Base-by-base conservation (phyloP, 2,888 invertebrate genomes). In the Cephus spinipes region DNA sequence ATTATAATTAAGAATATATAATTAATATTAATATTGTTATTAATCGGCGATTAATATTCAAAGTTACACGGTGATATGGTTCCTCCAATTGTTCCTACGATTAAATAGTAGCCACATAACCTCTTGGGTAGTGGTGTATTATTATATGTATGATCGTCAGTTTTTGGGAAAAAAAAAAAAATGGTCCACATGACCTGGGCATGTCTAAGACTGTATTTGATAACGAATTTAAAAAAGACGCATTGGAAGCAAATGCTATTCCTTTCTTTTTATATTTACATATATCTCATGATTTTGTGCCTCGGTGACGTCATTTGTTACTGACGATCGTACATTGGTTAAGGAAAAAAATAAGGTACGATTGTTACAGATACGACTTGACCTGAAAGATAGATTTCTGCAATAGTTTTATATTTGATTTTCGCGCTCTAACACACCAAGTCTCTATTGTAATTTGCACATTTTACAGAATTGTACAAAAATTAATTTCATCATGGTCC, bases 381-480 rank as follows among this genome's bases (percentile, higher is more conserved):
- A 55, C 55, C 23, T 55, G 23, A 55, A 40, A 0, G 9, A 55
- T 23, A 9, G 2, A 23, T 55, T 55, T 55, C 55, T 15, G 55
- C 23, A 55, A 55, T 23, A 55, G 55, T 55, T 55, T 55, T 55
- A 55, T 55, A 55, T 55, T 55, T 55, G 55, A 55, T 55, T 55
- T 55, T 55, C 55, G 23, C 55, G 23, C 55, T 2, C 23, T 23
- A 9, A 55, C 9, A 55, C 55, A 55, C 55, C 15, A 55, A 55
- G 23, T 55, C 55, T 55, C 55, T 23, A 40, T 76, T 78, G 75
- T 78, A 78, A 78, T 78, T 73, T 78, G 77, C 81, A 81, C 73
- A 79, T 79, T 82, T 81, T 79, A 82, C 78, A 76, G 71, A 83
- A 84, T 83, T 84, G 84, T 84, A 83, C 83, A 82, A 82, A 82